These are phyloP conservation scores for Lasioglossum vierecki DNA, from an alignment of 2,888 invertebrate species.

Conservation along the genomic window DNA sequence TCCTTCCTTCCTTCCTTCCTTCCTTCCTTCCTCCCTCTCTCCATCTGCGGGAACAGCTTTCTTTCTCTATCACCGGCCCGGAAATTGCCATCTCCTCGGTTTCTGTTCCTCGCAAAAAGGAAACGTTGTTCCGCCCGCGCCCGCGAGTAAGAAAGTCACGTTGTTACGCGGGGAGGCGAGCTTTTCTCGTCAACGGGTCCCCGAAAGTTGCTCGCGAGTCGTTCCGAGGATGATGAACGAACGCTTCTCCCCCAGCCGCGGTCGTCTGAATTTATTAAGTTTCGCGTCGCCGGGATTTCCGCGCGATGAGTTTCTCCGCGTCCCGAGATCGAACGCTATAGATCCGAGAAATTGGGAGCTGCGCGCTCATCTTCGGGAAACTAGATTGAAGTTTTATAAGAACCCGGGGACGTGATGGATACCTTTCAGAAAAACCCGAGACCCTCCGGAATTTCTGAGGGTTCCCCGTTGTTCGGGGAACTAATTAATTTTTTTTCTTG, in stretches of 20 bases:
- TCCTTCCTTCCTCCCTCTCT: not conserved
- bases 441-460: not conserved
- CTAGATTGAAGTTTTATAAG: constrained; percentile 8
- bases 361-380: not conserved
- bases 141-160: constrained; percentile 26
- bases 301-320: not conserved
- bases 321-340: not conserved
- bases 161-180: not conserved
- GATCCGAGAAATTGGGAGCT: not conserved
- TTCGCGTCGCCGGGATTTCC: not conserved
- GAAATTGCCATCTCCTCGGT: constrained; percentile 35
- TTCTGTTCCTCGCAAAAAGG: constrained; percentile 35
- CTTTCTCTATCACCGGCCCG: not conserved
- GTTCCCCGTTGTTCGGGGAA: not conserved
- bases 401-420: not conserved
- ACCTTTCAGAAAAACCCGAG: not conserved
- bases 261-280: constrained; percentile 16
- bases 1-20: not conserved
- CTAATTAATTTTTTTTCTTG: not conserved
- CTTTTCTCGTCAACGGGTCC: not conserved
- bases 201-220: not conserved
- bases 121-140: constrained; percentile 25
- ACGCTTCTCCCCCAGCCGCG: not conserved
- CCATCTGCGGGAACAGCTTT: not conserved
- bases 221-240: constrained; percentile 3